Evolutionary conservation across 1,140 invertebrate species (phyloP), one percentile per base, ranked within the genome.

Genomic region (Rhizoglyphus robini): DNA sequence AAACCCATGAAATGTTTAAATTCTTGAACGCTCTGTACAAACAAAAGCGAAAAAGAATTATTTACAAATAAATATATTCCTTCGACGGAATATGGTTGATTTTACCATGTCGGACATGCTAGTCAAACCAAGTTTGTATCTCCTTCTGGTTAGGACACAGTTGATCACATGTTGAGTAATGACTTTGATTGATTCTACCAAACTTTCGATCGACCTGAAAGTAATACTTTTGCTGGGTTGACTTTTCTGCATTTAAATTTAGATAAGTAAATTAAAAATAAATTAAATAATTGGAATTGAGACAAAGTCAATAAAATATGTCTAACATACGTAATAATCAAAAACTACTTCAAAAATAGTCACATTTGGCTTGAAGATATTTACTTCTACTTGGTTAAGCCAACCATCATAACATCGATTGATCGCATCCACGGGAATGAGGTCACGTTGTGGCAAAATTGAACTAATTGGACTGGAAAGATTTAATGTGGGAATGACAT

Each of bases 171-270:
- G 51, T 8, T 8, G 8, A 32, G 51, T 20, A 54, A 54, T 54
- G 51, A 23, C 20, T 8, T 23, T 8, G 8, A 23, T 23, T 25
- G 51, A 25, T 25, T 25, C 51, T 15, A 54, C 8, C 51, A 54
- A 32, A 25, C 15, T 32, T 23, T 54, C 51, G 31, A 54, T 54
- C 20, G 51, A 54, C 20, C 31, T 32, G 8, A 8, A 8, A 15
- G 51, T 54, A 8, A 20, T 5, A 8, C 8, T 8, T 54, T 54
- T 54, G 20, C 15, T 15, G 8, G 51, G 51, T 11, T 11, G 51
- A 32, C 51, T 54, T 54, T 54, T 54, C 51, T 54, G 51, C 36
- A 41, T 41, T 41, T 41, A 41, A 41, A 41, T n/a, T n/a, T n/a
- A n/a, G n/a, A n/a, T n/a, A n/a, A n/a, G n/a, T 25, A 54, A 15